Evolutionary conservation across 2,797 vertebrate genomes (phyloP).

Genomic region (Cephalopachus bancanus): DNA sequence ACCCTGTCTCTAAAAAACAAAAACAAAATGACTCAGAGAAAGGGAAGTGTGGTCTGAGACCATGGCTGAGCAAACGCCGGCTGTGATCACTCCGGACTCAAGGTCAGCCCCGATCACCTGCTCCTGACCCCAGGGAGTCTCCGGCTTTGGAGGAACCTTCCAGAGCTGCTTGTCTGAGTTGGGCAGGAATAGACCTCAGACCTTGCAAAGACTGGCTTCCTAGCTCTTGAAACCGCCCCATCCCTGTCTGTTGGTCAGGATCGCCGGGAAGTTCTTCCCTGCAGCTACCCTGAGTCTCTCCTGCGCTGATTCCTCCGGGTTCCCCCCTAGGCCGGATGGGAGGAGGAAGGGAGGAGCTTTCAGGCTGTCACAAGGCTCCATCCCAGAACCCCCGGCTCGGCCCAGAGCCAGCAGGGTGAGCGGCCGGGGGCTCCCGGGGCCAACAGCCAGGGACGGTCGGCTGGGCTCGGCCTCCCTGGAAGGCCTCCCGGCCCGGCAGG

Average conservation of each 20-base stretch:
- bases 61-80: not conserved
- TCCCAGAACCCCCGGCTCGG: not conserved
- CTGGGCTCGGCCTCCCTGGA: not conserved
- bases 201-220: not conserved
- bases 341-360: not conserved
- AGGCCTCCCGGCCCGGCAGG: not conserved
- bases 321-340: not conserved
- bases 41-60: too few relatives aligned
- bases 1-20: too few relatives aligned
- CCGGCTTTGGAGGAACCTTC: not conserved
- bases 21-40: too few relatives aligned
- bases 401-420: not conserved
- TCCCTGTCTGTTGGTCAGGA: not conserved
- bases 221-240: not conserved
- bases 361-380: not conserved
- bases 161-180: not conserved
- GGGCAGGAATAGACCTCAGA: not conserved
- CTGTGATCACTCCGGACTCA: not conserved
- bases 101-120: not conserved
- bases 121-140: not conserved
- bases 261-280: not conserved
- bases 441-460: not conserved
- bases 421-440: not conserved
- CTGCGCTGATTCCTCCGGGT: not conserved
- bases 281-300: not conserved